Conservation (phyloP, 2,797 vertebrate species). For the Acanthornis magna region DNA sequence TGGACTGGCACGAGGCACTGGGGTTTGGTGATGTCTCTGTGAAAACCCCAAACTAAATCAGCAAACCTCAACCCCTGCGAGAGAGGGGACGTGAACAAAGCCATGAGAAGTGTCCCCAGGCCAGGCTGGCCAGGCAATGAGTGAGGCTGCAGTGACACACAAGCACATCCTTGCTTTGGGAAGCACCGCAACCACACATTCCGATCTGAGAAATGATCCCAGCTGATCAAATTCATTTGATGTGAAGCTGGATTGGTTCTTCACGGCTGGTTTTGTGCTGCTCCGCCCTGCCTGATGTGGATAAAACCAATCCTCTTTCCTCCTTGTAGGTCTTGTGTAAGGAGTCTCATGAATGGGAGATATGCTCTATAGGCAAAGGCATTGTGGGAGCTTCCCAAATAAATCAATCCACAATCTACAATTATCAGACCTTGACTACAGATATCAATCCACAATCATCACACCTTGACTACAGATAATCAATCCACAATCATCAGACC, state of each 20-base stretch:
- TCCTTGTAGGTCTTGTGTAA: fast-evolving
- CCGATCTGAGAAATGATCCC: background rate
- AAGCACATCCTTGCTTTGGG: fast-evolving
- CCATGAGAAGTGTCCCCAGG: background rate
- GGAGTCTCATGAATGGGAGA: background rate
- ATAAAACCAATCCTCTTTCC: background rate
- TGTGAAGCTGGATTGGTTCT: background rate
- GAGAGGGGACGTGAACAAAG: background rate
- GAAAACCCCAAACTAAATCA: background rate
- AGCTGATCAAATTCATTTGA: no score
- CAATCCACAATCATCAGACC: fast-evolving
- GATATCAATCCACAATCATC: fast-evolving
- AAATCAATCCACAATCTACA: background rate
- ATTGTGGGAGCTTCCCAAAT: background rate
- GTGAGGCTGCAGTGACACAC: background rate
- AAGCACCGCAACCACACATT: fast-evolving
- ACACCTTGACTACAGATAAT: fast-evolving
- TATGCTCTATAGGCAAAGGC: background rate
- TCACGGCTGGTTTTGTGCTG: background rate
- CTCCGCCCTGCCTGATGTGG: background rate
- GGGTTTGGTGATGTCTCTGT: background rate
- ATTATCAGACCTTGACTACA: background rate
- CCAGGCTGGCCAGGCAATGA: background rate
- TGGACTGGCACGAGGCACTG: background rate
- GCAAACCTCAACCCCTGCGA: background rate